These are phyloP conservation scores for Pitta sordida DNA, from an alignment of 2,113 vertebrate genomes.

Conservation along the genomic window DNA sequence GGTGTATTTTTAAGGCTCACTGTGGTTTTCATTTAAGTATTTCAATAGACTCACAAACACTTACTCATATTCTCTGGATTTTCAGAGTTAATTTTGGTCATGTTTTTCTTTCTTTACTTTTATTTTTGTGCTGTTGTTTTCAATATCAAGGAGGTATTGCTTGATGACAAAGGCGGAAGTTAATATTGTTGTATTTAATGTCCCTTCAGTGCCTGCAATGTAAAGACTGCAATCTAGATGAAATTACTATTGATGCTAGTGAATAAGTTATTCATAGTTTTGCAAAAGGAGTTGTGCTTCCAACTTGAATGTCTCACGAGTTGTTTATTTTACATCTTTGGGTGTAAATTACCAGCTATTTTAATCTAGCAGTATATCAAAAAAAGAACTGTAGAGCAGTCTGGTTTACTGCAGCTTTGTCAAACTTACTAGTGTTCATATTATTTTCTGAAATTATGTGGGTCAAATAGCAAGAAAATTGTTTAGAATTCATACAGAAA, in stretches of 20 bases:
- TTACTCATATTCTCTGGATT: not conserved
- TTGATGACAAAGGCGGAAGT: constrained; percentile 55
- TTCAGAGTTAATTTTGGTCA: not conserved
- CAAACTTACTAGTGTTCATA: not conserved
- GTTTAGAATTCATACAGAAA: constrained; percentile 48
- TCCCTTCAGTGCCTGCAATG: not conserved
- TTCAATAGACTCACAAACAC: not conserved
- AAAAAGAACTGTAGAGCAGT: constrained; percentile 24
- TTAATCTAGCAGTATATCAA: constrained; percentile 59
- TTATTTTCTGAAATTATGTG: constrained; percentile 63
- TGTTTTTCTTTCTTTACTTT: constrained; percentile 3
- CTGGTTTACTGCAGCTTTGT: constrained; percentile 36
- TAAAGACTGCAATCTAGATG: constrained; percentile 47
- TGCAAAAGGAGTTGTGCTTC: constrained; percentile 42
- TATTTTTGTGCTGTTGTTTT: constrained; percentile 41
- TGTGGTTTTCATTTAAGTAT: constrained; percentile 13
- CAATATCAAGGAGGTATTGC: constrained; percentile 26
- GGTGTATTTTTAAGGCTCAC: not conserved
- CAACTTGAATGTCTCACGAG: not conserved
- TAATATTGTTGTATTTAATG: constrained; percentile 61
- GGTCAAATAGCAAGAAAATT: constrained; percentile 69
- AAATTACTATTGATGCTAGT: constrained; percentile 57
- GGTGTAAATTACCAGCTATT: constrained; percentile 60
- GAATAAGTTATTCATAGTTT: constrained; percentile 64
- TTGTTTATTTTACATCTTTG: constrained; percentile 65